Evolutionary conservation across 2,113 vertebrate species (phyloP), one percentile per base, ranked within the genome.

Genomic region (Zootoca vivipara): DNA sequence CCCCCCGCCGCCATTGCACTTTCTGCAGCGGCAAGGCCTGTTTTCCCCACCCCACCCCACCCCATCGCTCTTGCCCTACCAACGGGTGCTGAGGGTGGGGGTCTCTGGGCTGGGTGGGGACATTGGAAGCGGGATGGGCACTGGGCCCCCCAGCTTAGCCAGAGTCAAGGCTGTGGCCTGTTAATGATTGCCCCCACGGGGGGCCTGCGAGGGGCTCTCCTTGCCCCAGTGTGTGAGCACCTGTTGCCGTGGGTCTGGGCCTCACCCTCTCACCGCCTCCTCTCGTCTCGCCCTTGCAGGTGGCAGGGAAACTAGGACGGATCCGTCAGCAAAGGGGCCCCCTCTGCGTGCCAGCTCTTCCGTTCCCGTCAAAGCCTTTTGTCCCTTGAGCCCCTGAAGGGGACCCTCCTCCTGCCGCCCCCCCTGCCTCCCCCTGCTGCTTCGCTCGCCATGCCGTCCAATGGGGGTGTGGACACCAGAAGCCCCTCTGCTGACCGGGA

Each of bases 361-460:
- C 75, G 28, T 77, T 89, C 91, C 87, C 91, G 56, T 74, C 89
- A 62, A 86, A 87, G 22, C 82, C 85, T 82, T 91, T 88, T 92
- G 88, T 83, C 33, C 83, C 24, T 77, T 35, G 58, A 70, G 73
- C 33, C 78, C 73, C 69, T 70, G 78, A 90, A 89, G 56, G 38
- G 24, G 30, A 38, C 67, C 13, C 1, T 12, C 82, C 7, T 16
- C 62, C 33, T 28, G 82, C 64, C 18, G 85, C 67, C 46, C 40
- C 30, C 7, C 38, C 82, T 2, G 3, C 18, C 58, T 18, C 5
- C 58, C 58, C 58, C 58, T 62, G 58, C 35, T 38, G 89, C 83
- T 73, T 22, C 87, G 84, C 93, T 90, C 92, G 95, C 84, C 73
- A 98, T 98, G 98, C 98, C 97, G 92, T 98, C 98, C 97, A 98